phyloP scores from a whole-genome alignment of 2,113 vertebrate genomes.

The Cryptotis parvus region DNA sequence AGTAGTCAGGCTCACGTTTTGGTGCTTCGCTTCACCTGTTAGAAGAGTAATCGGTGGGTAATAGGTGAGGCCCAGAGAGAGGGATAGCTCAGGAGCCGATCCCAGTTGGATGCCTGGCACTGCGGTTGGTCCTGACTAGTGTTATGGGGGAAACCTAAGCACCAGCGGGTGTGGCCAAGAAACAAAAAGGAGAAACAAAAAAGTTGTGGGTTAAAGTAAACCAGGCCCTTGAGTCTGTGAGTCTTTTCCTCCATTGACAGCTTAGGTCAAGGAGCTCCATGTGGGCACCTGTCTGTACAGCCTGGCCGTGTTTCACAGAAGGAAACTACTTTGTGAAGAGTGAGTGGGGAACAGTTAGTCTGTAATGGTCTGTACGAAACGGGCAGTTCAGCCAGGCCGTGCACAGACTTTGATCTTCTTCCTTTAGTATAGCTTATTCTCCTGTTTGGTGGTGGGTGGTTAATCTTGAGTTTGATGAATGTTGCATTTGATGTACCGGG shows the following conservation, averaged over 20 bases:
- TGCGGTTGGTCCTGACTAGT: too few species aligned
- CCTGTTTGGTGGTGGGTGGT: neutral
- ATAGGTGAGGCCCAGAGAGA: neutral
- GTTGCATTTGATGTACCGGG: neutral
- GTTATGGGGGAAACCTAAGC: too few species aligned
- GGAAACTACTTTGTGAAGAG: neutral
- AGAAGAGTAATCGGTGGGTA: too few species aligned
- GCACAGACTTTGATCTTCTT: neutral
- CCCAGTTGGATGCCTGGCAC: too few species aligned
- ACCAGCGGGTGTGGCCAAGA: too few species aligned
- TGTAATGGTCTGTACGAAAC: neutral
- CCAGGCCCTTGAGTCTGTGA: neutral
- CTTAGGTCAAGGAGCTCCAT: neutral
- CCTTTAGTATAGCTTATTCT: neutral
- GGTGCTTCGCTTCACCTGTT: neutral
- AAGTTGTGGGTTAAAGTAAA: neutral
- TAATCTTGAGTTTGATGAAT: conserved; percentile 3
- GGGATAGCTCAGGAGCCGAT: too few species aligned
- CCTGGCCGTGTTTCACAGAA: neutral
- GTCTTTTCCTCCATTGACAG: neutral
- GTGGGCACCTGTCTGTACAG: neutral
- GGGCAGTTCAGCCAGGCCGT: neutral
- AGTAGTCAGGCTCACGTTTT: neutral
- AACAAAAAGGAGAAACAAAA: neutral
- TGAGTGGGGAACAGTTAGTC: neutral